Conservation (phyloP, 92 coral and sea anemone species). For the Palythoa caribaeorum region DNA sequence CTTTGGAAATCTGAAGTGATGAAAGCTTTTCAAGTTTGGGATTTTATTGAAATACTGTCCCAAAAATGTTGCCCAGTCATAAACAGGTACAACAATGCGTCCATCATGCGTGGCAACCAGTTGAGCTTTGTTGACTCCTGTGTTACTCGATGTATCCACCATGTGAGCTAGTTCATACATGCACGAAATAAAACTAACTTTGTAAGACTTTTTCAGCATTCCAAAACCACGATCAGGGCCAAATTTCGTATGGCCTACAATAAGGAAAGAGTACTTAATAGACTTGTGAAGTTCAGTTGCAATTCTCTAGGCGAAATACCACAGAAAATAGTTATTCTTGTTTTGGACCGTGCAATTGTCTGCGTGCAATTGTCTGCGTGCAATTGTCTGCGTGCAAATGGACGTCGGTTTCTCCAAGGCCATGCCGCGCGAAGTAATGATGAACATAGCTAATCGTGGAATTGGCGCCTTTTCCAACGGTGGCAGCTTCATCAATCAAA, state of each 20-base stretch:
- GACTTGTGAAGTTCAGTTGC: slow-evolving; percentile 45
- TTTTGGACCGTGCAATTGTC: slow-evolving; percentile 71
- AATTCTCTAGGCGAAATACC: slow-evolving; percentile 67
- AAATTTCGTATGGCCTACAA: slow-evolving; percentile 60
- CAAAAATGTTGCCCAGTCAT: not conserved
- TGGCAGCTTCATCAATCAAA: slow-evolving; percentile 59
- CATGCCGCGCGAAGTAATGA: slow-evolving; percentile 63
- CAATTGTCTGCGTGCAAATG: slow-evolving; percentile 63
- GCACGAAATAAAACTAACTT: not conserved
- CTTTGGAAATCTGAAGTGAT: slow-evolving; percentile 1
- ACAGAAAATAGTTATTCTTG: slow-evolving; percentile 67
- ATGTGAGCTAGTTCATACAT: not conserved
- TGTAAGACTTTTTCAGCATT: not conserved
- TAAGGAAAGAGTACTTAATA: slow-evolving; percentile 52
- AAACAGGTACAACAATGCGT: not conserved
- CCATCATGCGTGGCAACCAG: not conserved
- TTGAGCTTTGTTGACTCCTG: slow-evolving; percentile 2
- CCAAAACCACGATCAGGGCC: not conserved
- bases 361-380: slow-evolving; percentile 43
- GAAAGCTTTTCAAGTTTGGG: slow-evolving; percentile 9
- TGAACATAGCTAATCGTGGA: slow-evolving; percentile 63
- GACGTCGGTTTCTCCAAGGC: slow-evolving; percentile 64
- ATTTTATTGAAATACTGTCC: not conserved
- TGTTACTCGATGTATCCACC: not conserved
- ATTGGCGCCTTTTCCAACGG: slow-evolving; percentile 59